A percentile compares a stretch with the other conserved stretches of the same genome.
phyloP scores from a whole-genome alignment of 2,888 invertebrate species.

The Cryptus viduatorius region DNA sequence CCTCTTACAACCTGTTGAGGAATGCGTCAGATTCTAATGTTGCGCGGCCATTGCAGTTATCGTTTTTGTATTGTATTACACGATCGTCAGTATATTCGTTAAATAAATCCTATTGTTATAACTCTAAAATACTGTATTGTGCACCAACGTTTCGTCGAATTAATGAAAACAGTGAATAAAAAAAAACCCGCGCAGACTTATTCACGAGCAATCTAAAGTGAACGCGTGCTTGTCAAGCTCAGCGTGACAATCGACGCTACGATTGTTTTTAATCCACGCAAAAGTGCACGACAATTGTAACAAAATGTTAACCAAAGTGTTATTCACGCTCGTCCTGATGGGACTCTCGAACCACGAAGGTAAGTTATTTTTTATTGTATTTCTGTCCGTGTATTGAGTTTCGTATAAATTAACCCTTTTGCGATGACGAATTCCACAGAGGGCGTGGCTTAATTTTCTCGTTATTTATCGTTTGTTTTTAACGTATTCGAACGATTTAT shows the following conservation, averaged over 20 bases:
- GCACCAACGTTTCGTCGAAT: background rate
- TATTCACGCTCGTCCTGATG: conserved; percentile 35
- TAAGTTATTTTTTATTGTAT: conserved; percentile 7
- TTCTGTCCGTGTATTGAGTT: too few relatives aligned
- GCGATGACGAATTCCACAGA: conserved; percentile 16
- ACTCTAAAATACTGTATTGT: background rate
- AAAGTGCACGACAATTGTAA: background rate
- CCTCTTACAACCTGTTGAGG: conserved; percentile 38
- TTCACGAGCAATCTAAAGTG: background rate
- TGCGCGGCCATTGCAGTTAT: conserved; percentile 26
- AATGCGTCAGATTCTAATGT: conserved; percentile 49
- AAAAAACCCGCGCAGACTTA: background rate
- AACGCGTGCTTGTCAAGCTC: background rate
- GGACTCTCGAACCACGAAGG: conserved; percentile 45
- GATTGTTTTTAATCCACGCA: conserved; percentile 20
- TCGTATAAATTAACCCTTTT: background rate
- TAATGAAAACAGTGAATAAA: background rate
- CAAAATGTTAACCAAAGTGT: conserved; percentile 54
- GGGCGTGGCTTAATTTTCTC: conserved; percentile 56
- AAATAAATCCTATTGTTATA: background rate
- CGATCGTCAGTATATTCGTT: conserved; percentile 2
- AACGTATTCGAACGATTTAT: background rate
- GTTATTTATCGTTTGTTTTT: background rate
- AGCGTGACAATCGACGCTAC: conserved; percentile 5
- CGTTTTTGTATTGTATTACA: conserved; percentile 34